Percentiles rank a stretch among this genome's conserved stretches.
Conservation (phyloP, 2,888 invertebrate genomes). For the Hirtodrosophila trivittata region DNA sequence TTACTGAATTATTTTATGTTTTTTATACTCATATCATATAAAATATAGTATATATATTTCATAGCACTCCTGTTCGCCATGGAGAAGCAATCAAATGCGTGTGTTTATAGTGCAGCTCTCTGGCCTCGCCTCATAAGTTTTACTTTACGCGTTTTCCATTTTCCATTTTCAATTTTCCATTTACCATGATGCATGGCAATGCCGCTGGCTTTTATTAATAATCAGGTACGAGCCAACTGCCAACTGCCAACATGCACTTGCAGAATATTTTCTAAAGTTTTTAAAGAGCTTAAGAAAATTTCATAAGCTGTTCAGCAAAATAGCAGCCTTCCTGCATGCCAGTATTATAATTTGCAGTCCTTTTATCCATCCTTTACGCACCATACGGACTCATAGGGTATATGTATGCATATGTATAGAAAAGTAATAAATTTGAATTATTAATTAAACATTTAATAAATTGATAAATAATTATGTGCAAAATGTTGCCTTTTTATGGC, state of each 20-base stretch:
- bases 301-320: too few species aligned
- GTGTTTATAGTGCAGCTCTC: constrained; percentile 36
- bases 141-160: constrained; percentile 11
- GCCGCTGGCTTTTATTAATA: constrained; percentile 27
- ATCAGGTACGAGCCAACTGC: too few species aligned
- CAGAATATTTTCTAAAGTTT: constrained; percentile 5
- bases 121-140: constrained; percentile 14
- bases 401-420: too few species aligned
- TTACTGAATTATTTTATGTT: constrained; percentile 27
- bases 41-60: neutral
- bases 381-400: too few species aligned
- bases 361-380: too few species aligned
- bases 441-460: too few species aligned
- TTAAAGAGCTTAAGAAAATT: too few species aligned
- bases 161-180: constrained; percentile 1
- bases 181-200: constrained; percentile 4
- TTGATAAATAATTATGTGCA: too few species aligned
- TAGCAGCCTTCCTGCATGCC: too few species aligned
- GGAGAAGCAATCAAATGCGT: constrained; percentile 36
- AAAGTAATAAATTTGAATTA: too few species aligned
- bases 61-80: neutral
- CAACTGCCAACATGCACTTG: constrained; percentile 11
- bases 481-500: too few species aligned
- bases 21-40: constrained; percentile 5
- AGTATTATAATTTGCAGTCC: too few species aligned